Base-by-base conservation (phyloP, 2,888 invertebrate species). In the Ariolimax columbianus region DNA sequence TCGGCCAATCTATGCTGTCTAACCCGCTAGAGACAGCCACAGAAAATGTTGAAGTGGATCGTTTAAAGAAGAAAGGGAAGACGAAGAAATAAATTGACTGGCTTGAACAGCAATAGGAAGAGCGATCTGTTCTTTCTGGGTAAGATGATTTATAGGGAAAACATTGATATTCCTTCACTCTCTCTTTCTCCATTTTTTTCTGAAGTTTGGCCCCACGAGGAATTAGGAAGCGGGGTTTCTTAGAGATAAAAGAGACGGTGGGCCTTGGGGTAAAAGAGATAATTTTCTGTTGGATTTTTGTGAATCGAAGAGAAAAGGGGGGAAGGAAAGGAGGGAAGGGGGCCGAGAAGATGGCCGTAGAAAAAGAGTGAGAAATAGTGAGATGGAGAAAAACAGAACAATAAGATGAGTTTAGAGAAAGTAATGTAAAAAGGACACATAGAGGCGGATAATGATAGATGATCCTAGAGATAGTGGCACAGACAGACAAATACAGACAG, bases 181-280 rank as follows among this genome's bases (percentile, higher is more conserved):
- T 38, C 38, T 40, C 40, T 40, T 40, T 19, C 40, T 40, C 26
- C 72, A n/a, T 47, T 47, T 47, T 17, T 47, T n/a, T 11, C 30
- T 47, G 17, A 17, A 30, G 47, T 19, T 70, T 14, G 30, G 73
- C 1, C 73, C 47, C 47, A 1, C 7, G 47, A 75, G 80, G 68
- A 66, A 80, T 43, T 80, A 66, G 40, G 30, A 30, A 68, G 38
- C 19, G 66, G 43, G 43, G 43, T 30, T 26, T 33, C 66, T 26
- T 80, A 26, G 68, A 66, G 40, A 80, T 66, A 43, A 80, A 80
- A n/a, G 47, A 19, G 55, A 66, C 47, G 47, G 33, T 43, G 66
- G 66, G 68, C 80, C 66, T 66, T 80, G 6, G 72, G 47, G 43
- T 17, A 68, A 43, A 47, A 19, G 47, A 40, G 55, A 77, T 75